These are phyloP conservation scores for Etia nguti DNA, from an alignment of 2,113 vertebrate species.

Conservation along the genomic window DNA sequence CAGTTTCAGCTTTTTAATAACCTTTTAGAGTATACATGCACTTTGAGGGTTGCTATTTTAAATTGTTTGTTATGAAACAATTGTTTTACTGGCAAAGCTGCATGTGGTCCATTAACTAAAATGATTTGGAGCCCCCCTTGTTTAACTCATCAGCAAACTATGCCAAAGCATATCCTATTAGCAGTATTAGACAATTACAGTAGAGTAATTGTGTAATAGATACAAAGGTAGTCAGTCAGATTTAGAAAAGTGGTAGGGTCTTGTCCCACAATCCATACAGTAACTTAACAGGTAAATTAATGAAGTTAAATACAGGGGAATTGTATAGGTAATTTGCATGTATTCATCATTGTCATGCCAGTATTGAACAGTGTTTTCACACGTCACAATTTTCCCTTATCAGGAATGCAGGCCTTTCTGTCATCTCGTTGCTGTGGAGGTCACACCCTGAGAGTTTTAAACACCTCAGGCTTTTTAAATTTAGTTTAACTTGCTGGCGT, in stretches of 20 bases:
- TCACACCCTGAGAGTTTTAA: neutral
- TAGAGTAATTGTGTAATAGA: neutral
- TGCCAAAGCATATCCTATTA: neutral
- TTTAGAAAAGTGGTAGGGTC: neutral
- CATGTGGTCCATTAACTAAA: neutral
- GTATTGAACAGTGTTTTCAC: neutral
- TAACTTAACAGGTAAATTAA: neutral
- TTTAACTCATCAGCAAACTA: neutral
- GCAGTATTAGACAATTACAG: neutral
- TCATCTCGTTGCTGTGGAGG: neutral
- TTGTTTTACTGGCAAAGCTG: neutral
- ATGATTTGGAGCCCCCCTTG: neutral
- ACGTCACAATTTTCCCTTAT: fast-evolving
- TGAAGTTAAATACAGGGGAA: neutral
- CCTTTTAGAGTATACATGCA: neutral
- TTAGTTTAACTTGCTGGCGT: neutral
- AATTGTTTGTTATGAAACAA: neutral
- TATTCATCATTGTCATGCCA: neutral
- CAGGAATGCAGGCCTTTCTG: neutral
- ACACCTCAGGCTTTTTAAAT: neutral
- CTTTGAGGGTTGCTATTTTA: neutral
- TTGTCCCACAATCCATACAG: neutral
- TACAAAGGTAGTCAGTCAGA: neutral
- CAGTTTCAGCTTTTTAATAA: neutral
- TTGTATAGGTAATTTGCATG: neutral